phyloP scores from a whole-genome alignment of 92 coral and sea anemone genomes.

The Phenganax stokvisi region DNA sequence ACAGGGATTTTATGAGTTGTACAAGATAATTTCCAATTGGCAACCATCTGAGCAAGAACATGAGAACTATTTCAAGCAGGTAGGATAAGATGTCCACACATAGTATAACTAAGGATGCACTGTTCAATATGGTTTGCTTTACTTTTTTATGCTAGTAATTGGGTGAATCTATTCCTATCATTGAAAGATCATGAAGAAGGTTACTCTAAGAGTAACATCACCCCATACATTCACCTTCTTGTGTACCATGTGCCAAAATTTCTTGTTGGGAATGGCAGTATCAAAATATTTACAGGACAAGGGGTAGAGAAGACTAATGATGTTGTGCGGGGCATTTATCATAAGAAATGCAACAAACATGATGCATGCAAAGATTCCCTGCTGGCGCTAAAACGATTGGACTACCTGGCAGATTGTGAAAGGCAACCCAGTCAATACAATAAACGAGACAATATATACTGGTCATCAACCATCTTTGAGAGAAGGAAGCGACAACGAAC shows the following conservation, averaged over 20 bases:
- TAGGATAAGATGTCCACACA: too few species aligned
- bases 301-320: slow-evolving; percentile 34
- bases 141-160: background rate
- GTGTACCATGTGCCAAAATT: background rate
- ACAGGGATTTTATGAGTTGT: too few species aligned
- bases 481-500: slow-evolving; percentile 16
- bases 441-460: slow-evolving; percentile 6
- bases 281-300: slow-evolving; percentile 29
- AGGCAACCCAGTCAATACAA: slow-evolving; percentile 19
- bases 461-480: background rate
- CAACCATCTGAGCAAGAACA: too few species aligned
- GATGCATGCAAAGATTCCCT: background rate
- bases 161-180: slow-evolving; percentile 5
- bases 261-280: background rate
- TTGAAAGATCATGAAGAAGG: too few species aligned
- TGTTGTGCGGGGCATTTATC: slow-evolving; percentile 9
- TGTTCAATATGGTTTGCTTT: too few species aligned
- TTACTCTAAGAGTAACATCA: too few species aligned
- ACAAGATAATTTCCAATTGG: too few species aligned
- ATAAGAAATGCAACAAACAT: slow-evolving; percentile 22
- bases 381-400: slow-evolving; percentile 31
- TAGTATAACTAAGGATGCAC: too few species aligned
- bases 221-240: slow-evolving; percentile 18
- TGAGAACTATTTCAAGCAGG: too few species aligned
- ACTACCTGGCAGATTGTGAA: slow-evolving; percentile 15